phyloP scores from a whole-genome alignment of 2,113 vertebrate genomes.

The Ifrita kowaldi region DNA sequence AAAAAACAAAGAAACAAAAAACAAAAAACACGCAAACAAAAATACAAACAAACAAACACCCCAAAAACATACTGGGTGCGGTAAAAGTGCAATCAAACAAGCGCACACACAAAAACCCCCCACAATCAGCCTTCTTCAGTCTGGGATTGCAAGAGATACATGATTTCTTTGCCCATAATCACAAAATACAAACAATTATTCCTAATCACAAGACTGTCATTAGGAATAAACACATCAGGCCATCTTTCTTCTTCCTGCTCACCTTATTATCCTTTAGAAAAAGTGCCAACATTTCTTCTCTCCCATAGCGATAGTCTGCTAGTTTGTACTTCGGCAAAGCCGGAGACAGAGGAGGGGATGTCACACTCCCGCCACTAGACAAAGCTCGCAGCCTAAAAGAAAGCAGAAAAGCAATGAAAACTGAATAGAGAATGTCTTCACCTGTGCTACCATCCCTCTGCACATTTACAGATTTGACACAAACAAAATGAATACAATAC shows the following conservation, averaged over 20 bases:
- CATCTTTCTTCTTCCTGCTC: background rate
- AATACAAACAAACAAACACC: background rate
- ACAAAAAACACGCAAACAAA: background rate
- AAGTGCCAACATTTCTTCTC: conserved; percentile 99
- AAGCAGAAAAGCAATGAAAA: background rate
- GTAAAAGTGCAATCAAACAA: background rate
- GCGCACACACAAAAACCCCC: background rate
- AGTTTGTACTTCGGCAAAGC: conserved; percentile 98
- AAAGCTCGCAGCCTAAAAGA: conserved; percentile 89
- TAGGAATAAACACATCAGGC: background rate
- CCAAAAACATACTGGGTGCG: background rate
- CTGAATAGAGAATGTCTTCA: background rate
- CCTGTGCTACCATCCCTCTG: background rate
- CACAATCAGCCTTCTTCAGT: background rate
- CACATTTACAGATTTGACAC: background rate
- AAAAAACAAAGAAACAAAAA: background rate
- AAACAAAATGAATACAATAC: background rate
- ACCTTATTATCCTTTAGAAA: conserved; percentile 99
- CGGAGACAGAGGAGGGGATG: conserved; percentile 95
- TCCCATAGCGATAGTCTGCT: conserved; percentile 96
- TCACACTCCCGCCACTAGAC: conserved; percentile 89
- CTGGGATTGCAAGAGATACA: background rate
- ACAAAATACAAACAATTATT: background rate
- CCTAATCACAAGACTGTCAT: background rate
- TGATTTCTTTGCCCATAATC: background rate